Evolutionary conservation across 1,140 invertebrate species (phyloP).

Genomic region (Bombus turneri): DNA sequence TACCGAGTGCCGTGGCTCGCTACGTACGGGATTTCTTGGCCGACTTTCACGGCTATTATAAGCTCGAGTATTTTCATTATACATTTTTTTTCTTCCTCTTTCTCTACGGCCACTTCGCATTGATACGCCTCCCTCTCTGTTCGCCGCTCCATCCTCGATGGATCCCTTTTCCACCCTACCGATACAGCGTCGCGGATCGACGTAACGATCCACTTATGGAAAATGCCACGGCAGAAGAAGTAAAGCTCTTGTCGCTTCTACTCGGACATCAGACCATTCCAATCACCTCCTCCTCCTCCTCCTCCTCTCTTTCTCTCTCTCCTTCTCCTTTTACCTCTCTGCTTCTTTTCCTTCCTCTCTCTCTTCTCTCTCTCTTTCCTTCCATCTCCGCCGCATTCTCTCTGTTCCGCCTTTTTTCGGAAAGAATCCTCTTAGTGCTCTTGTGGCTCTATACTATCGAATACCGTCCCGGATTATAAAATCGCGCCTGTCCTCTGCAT

Average conservation of each 20-base stretch:
- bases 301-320: not conserved
- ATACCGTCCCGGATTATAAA: slow-evolving; percentile 62
- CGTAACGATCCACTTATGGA: slow-evolving; percentile 71
- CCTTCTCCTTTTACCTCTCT: not conserved
- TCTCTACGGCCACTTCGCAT: slow-evolving; percentile 49
- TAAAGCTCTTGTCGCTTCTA: slow-evolving; percentile 63
- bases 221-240: slow-evolving; percentile 64
- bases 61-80: slow-evolving; percentile 65
- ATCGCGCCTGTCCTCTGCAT: slow-evolving; percentile 40
- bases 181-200: slow-evolving; percentile 59
- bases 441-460: slow-evolving; percentile 41
- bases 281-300: not conserved
- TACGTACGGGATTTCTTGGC: slow-evolving; percentile 40
- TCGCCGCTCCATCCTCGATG: slow-evolving; percentile 9
- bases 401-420: slow-evolving; percentile 37
- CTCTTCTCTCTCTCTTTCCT: rapidly evolving
- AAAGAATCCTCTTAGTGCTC: slow-evolving; percentile 65
- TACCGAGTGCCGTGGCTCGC: not conserved
- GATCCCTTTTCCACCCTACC: slow-evolving; percentile 30
- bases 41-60: slow-evolving; percentile 56
- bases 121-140: slow-evolving; percentile 27
- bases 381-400: not conserved
- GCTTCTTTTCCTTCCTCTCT: too few relatives aligned
- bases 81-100: slow-evolving; percentile 48
- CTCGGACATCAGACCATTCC: slow-evolving; percentile 57